These are phyloP conservation scores for Papilio aristodemus DNA, from an alignment of 1,140 invertebrate genomes.

Conservation along the genomic window DNA sequence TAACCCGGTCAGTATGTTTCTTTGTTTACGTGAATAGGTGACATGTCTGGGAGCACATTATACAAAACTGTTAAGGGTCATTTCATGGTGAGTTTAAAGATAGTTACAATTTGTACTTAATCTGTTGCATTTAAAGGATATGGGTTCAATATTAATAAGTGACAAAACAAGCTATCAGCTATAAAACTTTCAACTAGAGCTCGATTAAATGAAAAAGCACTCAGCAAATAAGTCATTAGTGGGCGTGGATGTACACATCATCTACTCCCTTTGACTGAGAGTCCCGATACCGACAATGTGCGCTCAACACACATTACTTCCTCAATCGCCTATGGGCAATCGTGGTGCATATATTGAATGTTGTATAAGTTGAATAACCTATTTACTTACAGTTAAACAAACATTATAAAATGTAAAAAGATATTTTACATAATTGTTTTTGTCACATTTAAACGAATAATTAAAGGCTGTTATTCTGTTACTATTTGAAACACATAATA, in stretches of 20 bases:
- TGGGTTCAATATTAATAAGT: background rate
- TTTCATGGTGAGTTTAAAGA: background rate
- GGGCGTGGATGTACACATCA: conserved; percentile 53
- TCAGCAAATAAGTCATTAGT: conserved; percentile 45
- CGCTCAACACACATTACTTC: conserved; percentile 37
- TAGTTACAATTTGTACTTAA: conserved; percentile 8
- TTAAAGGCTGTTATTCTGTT: no score
- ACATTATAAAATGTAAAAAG: background rate
- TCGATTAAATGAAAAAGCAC: conserved; percentile 41
- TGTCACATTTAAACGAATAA: no score
- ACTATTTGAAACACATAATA: background rate
- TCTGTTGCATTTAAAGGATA: background rate
- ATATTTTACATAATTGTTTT: background rate
- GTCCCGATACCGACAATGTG: conserved; percentile 60
- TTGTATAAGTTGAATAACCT: conserved; percentile 15
- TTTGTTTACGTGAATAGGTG: conserved; percentile 70
- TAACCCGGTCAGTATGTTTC: conserved; percentile 75
- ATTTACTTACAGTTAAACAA: background rate
- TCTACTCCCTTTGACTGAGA: conserved; percentile 42
- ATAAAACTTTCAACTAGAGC: no score
- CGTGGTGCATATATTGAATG: background rate
- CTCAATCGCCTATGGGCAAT: conserved; percentile 6
- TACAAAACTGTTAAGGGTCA: conserved; percentile 8
- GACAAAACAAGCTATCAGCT: no score
- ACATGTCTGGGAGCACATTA: conserved; percentile 41